Percentiles rank a stretch among this genome's conserved stretches.
Evolutionary conservation across 2,113 vertebrate species (phyloP).

Genomic region (Stegostoma tigrinum): DNA sequence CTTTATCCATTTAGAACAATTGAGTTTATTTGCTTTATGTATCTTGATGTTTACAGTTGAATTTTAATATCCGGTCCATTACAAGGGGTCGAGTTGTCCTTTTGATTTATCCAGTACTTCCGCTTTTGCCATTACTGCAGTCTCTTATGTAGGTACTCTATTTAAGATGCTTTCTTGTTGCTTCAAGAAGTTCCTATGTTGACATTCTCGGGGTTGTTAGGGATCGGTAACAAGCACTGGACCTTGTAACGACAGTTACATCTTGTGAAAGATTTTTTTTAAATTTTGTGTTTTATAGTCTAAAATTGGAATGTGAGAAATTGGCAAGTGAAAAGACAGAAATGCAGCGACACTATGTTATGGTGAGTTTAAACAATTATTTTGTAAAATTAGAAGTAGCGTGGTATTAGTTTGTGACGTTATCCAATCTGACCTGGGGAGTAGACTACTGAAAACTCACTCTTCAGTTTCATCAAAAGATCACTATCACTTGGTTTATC

Average conservation of each 20-base stretch:
- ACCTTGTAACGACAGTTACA: neutral
- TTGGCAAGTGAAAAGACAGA: slow-evolving; percentile 94
- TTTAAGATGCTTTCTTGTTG: neutral
- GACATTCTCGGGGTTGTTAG: neutral
- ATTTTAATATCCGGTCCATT: neutral
- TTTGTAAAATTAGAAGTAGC: neutral
- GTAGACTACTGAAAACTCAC: neutral
- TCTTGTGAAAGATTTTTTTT: neutral
- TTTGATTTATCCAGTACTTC: slow-evolving; percentile 19
- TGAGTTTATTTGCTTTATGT: neutral
- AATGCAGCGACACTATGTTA: slow-evolving; percentile 96
- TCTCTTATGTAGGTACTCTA: neutral
- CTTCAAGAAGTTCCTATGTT: neutral
- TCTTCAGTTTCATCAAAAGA: neutral
- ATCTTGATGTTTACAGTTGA: neutral
- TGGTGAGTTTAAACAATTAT: slow-evolving; percentile 64
- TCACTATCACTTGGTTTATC: neutral
- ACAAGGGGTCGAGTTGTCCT: neutral
- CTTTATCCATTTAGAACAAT: neutral
- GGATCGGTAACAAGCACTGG: neutral
- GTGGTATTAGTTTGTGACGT: neutral
- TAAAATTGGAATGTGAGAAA: slow-evolving; percentile 97
- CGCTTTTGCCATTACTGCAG: neutral
- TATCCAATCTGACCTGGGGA: neutral
- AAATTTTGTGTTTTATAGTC: slow-evolving; percentile 57